Evolutionary conservation across 2,113 vertebrate species (phyloP).

Genomic region (Ovis canadensis): DNA sequence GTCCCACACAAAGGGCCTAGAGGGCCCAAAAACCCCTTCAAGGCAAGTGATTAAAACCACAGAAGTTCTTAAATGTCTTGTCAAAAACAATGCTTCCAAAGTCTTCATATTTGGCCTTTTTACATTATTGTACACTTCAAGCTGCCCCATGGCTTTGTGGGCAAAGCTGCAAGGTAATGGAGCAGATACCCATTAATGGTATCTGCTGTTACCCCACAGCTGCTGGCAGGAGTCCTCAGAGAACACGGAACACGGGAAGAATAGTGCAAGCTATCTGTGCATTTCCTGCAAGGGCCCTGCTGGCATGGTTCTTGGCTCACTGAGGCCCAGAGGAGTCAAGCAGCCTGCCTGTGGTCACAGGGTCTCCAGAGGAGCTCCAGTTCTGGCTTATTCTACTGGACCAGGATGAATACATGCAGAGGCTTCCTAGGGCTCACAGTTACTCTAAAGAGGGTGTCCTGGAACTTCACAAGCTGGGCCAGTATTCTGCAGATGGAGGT

Average conservation of each 20-base stretch:
- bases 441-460: too few species aligned
- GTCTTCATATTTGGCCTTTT: neutral
- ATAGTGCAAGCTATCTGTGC: rapidly evolving
- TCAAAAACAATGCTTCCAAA: neutral
- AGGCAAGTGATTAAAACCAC: neutral
- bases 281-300: neutral
- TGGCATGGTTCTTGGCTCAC: neutral
- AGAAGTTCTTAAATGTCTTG: neutral
- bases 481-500: neutral
- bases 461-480: too few species aligned
- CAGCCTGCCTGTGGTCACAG: neutral
- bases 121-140: neutral
- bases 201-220: rapidly evolving
- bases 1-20: neutral
- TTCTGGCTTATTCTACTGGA: too few species aligned
- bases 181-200: neutral
- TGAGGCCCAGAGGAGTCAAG: neutral
- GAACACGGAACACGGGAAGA: neutral
- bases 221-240: neutral
- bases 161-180: neutral
- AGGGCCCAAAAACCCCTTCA: neutral
- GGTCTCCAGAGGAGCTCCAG: neutral
- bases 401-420: rapidly evolving
- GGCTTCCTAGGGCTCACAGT: neutral
- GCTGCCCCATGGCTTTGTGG: neutral